Percentiles rank a stretch among this genome's conserved stretches.
phyloP scores from a whole-genome alignment of 1,140 invertebrate genomes.

The Tetramorium parvispinum region DNA sequence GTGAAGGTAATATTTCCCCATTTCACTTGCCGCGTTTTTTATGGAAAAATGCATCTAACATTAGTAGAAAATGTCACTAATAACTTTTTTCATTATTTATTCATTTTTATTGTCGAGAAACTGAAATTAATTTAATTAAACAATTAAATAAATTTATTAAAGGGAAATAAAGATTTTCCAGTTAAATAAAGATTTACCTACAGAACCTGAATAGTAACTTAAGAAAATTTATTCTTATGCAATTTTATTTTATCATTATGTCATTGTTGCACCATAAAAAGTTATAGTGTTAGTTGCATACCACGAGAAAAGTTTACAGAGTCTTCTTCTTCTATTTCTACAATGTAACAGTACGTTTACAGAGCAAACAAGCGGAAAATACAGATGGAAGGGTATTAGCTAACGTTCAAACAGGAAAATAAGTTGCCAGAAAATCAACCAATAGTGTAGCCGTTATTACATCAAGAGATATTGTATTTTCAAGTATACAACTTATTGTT shows the following conservation, averaged over 20 bases:
- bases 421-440: not conserved
- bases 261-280: not conserved
- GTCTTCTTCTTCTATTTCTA: not conserved
- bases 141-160: conserved; percentile 1
- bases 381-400: not conserved
- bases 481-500: not conserved
- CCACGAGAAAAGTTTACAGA: not conserved
- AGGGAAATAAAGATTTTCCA: not conserved
- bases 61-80: not conserved
- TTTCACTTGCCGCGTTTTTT: not conserved
- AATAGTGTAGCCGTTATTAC: conserved; percentile 1
- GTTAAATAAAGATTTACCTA: not conserved
- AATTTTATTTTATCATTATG: not conserved
- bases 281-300: not conserved
- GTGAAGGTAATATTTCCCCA: not conserved
- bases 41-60: not conserved
- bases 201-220: not conserved
- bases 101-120: not conserved
- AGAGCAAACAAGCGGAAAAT: not conserved
- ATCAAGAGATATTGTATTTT: conserved; percentile 1
- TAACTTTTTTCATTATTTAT: not conserved
- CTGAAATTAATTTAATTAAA: not conserved
- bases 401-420: not conserved
- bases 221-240: not conserved
- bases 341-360: not conserved